phyloP scores from a whole-genome alignment of 2,113 vertebrate species.

The Brachionichthys hirsutus region DNA sequence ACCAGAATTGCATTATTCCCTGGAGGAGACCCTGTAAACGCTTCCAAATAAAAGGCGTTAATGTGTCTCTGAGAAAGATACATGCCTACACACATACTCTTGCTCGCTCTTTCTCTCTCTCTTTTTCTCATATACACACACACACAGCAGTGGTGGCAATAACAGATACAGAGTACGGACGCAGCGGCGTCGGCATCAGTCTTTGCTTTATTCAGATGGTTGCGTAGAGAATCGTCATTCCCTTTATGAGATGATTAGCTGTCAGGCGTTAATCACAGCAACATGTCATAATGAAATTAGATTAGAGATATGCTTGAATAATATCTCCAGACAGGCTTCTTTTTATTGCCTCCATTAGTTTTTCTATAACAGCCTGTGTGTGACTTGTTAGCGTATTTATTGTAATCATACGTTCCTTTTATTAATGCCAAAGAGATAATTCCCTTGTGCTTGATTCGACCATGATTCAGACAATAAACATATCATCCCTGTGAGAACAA shows the following conservation, averaged over 20 bases:
- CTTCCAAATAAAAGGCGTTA: conserved; percentile 62
- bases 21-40: conserved; percentile 35
- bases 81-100: conserved; percentile 4
- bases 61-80: conserved; percentile 55
- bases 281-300: conserved; percentile 57
- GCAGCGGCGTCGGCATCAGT: conserved; percentile 29
- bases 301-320: conserved; percentile 44
- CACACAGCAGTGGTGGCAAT: conserved; percentile 24
- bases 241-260: conserved; percentile 49
- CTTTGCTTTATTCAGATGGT: conserved; percentile 18
- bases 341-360: conserved; percentile 63
- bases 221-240: conserved; percentile 34
- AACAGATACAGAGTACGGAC: conserved; percentile 40
- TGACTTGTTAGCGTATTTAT: conserved; percentile 55
- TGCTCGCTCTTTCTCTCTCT: no score
- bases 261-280: conserved; percentile 47
- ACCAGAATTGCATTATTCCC: conserved; percentile 50
- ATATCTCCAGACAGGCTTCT: conserved; percentile 42
- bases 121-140: background rate
- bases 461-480: conserved; percentile 22
- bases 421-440: conserved; percentile 60
- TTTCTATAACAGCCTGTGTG: conserved; percentile 50
- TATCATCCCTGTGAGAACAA: background rate
- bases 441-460: conserved; percentile 18
- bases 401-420: conserved; percentile 44